A percentile compares a stretch with the other conserved stretches of the same genome.
These are phyloP conservation scores for Smithornis capensis DNA, from an alignment of 2,113 vertebrate genomes.

Conservation along the genomic window DNA sequence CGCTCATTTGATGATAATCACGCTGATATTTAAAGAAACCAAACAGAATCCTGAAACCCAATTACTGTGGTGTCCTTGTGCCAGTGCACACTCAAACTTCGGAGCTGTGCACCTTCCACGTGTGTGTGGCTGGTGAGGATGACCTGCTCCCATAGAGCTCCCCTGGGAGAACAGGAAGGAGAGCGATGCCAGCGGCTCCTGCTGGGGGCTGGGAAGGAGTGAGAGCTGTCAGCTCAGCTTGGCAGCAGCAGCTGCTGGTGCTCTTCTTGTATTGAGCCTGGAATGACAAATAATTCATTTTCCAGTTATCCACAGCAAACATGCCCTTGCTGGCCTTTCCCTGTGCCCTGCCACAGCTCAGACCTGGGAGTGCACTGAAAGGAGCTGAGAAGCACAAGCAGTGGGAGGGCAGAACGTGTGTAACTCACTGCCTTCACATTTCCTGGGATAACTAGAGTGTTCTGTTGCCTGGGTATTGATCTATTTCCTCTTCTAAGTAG, in stretches of 20 bases:
- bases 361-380: not conserved
- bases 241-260: not conserved
- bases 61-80: fast-evolving
- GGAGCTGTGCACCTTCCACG: fast-evolving
- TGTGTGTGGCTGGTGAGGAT: not conserved
- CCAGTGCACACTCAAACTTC: fast-evolving
- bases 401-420: not conserved
- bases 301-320: not conserved
- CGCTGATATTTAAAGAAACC: fast-evolving
- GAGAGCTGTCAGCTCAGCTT: not conserved
- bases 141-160: fast-evolving
- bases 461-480: not conserved
- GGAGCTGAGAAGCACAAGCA: not conserved
- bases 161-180: fast-evolving
- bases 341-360: not conserved
- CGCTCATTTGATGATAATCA: not conserved
- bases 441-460: not conserved
- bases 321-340: fast-evolving
- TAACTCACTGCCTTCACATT: not conserved
- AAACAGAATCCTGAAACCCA: fast-evolving
- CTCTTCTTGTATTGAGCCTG: fast-evolving
- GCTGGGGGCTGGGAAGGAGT: fast-evolving
- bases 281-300: not conserved
- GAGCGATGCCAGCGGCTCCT: fast-evolving
- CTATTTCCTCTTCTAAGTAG: not conserved